These are phyloP conservation scores for Acutogordius australiensis DNA, from an alignment of 2,888 invertebrate genomes.

Conservation along the genomic window DNA sequence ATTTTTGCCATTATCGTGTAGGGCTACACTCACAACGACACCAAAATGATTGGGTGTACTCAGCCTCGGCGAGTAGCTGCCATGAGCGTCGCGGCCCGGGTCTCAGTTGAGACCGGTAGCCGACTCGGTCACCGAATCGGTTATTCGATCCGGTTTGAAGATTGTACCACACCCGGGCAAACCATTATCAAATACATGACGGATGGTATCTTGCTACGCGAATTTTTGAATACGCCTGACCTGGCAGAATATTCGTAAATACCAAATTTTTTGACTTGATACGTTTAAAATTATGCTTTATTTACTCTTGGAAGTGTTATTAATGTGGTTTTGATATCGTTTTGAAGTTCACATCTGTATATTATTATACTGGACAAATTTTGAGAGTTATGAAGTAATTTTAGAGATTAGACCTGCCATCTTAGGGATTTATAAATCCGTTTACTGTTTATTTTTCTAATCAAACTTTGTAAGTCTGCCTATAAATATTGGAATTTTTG, in stretches of 20 bases:
- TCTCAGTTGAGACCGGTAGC: conserved; percentile 81
- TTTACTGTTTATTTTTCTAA: no score
- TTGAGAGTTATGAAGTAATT: no score
- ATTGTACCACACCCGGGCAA: conserved; percentile 68
- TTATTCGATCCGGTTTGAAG: conserved; percentile 72
- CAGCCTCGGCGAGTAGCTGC: conserved; percentile 90
- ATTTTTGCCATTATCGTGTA: no score
- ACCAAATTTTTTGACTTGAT: neutral
- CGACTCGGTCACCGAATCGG: conserved; percentile 50
- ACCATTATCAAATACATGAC: conserved; percentile 96
- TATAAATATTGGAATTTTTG: no score
- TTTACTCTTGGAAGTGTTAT: no score
- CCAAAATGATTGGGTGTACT: conserved; percentile 67
- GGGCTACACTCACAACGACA: conserved; percentile 33
- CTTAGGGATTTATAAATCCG: no score
- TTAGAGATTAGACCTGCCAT: no score
- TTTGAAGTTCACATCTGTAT: no score
- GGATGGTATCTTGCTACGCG: conserved; percentile 80
- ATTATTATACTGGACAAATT: no score
- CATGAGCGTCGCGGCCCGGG: conserved; percentile 95
- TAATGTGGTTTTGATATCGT: neutral
- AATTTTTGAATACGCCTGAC: conserved; percentile 87
- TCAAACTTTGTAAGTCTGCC: no score
- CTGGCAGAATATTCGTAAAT: conserved; percentile 46
- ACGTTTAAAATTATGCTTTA: no score